phyloP scores from a whole-genome alignment of 2,113 vertebrate genomes.

The Meles meles region DNA sequence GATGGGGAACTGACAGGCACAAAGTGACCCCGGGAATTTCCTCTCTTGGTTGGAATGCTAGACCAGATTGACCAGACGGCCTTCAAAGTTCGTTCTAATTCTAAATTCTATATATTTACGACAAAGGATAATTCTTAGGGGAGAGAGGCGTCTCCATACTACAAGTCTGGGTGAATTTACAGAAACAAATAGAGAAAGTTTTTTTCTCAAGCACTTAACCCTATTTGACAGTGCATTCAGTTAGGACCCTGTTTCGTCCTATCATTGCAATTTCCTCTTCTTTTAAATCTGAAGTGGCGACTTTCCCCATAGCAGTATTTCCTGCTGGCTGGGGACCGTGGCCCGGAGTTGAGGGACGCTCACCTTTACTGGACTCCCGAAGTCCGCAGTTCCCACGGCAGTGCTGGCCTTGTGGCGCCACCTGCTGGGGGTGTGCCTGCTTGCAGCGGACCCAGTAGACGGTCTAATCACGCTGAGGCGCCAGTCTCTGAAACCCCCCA shows the following conservation, averaged over 20 bases:
- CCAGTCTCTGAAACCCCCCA: slow-evolving; percentile 79
- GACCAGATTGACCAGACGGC: background rate
- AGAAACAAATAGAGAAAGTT: background rate
- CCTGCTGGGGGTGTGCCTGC: slow-evolving; percentile 66
- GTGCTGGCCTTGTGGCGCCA: slow-evolving; percentile 75
- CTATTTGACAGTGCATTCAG: background rate
- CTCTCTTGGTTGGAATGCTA: background rate
- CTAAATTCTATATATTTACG: background rate
- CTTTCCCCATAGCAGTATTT: background rate
- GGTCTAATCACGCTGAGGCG: slow-evolving; percentile 79
- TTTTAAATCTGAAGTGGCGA: background rate
- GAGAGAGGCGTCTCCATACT: background rate
- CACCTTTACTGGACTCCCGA: background rate
- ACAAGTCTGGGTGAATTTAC: background rate
- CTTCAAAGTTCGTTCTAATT: background rate
- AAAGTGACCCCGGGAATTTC: background rate
- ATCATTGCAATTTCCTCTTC: background rate
- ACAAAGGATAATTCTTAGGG: background rate
- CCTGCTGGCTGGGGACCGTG: background rate
- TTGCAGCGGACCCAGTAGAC: slow-evolving; percentile 53
- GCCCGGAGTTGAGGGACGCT: background rate
- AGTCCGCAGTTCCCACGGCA: background rate
- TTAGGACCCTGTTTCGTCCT: background rate
- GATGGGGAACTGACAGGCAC: background rate
- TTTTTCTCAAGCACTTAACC: background rate